Evolutionary conservation across 2,113 vertebrate genomes (phyloP).

Genomic region (Poeciliopsis prolifica): DNA sequence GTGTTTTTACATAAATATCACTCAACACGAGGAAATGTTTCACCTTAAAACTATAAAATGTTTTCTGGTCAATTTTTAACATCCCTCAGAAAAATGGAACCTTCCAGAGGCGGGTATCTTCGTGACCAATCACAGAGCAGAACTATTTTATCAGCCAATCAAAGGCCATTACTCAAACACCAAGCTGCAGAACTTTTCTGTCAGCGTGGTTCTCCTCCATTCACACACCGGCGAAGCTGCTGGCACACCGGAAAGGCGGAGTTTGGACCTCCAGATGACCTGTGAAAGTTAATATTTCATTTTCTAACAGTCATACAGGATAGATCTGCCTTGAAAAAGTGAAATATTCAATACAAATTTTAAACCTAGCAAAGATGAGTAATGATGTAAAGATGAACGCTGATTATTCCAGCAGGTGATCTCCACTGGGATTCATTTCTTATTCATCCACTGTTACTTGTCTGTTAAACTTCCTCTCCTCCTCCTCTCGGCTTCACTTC

Average conservation of each 20-base stretch:
- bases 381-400: too few species aligned
- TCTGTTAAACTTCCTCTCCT: neutral
- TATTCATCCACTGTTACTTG: neutral
- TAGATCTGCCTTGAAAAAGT: too few species aligned
- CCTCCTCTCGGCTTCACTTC: neutral
- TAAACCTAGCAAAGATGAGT: too few species aligned
- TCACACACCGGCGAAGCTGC: neutral
- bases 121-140: constrained; percentile 60
- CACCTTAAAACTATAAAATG: neutral
- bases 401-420: neutral
- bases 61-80: fast-evolving
- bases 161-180: constrained; percentile 9
- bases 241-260: neutral
- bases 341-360: too few species aligned
- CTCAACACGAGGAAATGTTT: fast-evolving
- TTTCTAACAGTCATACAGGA: too few species aligned
- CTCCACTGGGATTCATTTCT: neutral
- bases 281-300: too few species aligned
- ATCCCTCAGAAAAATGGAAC: constrained; percentile 33
- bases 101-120: constrained; percentile 46
- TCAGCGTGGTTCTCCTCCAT: neutral
- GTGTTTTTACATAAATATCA: fast-evolving
- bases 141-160: constrained; percentile 56
- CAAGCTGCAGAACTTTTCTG: neutral
- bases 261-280: neutral